Base-by-base conservation (phyloP, 2,888 invertebrate genomes). In the Erebia epiphron region DNA sequence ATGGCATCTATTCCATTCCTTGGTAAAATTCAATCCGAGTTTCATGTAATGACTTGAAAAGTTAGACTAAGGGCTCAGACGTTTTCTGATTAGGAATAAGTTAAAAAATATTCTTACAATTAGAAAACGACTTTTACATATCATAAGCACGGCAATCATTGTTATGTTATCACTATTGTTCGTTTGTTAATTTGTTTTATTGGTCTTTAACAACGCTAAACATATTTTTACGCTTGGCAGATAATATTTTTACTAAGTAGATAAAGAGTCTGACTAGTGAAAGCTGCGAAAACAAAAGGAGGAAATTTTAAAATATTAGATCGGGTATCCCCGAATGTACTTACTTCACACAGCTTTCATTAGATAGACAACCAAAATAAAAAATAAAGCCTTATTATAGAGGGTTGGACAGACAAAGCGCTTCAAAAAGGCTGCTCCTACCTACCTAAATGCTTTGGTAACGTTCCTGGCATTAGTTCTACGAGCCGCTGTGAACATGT, bases 121-220 rank as follows among this genome's bases (percentile, higher is more conserved):
- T 71, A 54, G 35, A 71, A 68, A 65, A 65, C 65, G 64, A 68
- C 65, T 21, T 62, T 21, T 3, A 60, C 60, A 68, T 71, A 61
- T 62, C 49, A 62, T 56, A 61, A 18, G 49, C 41, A 62, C 62
- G 21, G 14, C 14, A 21, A 8, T 66, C 56, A 65, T 65, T 66
- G 56, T 68, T 61, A 52, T 18, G 43, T 41, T 54, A 61, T 8
- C 13, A 18, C 35, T 35, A 35, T 61, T 54, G 18, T 61, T 67
- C 49, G 16, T 68, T 43, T 18, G 61, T 61, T 41, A 35, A 3
- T 58, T 11, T 11, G 35, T 62, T 62, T 61, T 61, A 14, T 61
- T 62, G 58, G 58, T 35, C 35, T 35, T 11, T 56, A 50, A n/a
- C 50, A n/a, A 50, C n/a, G 50, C n/a, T 14, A 50, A 26, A 35